These are phyloP conservation scores for Agrotis segetum DNA, from an alignment of 2,888 invertebrate genomes.

Conservation along the genomic window DNA sequence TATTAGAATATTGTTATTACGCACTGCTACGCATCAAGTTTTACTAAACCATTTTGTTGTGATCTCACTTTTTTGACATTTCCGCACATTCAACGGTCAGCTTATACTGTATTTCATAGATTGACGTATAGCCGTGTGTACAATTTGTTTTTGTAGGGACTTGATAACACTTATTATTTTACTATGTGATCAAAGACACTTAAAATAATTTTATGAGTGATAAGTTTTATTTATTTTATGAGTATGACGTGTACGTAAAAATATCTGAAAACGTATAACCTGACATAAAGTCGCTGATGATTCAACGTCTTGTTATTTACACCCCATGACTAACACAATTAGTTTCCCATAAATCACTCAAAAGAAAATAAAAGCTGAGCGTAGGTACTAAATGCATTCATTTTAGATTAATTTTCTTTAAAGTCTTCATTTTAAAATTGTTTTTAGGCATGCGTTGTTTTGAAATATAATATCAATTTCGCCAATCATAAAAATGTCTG, in stretches of 20 bases:
- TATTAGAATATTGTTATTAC: background rate
- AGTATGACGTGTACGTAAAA: background rate
- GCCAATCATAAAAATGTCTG: too few species aligned
- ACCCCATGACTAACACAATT: conserved; percentile 32
- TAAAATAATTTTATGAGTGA: background rate
- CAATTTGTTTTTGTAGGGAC: background rate
- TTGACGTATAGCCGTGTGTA: too few species aligned
- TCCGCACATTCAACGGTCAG: too few species aligned
- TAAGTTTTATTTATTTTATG: background rate
- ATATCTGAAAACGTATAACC: conserved; percentile 3
- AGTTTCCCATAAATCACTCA: conserved; percentile 18
- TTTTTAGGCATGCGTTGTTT: background rate
- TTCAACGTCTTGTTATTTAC: conserved; percentile 39
- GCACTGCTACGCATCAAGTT: too few species aligned
- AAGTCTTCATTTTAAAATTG: background rate
- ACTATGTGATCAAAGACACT: too few species aligned
- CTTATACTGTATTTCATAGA: too few species aligned
- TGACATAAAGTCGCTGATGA: conserved; percentile 14
- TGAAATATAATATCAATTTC: background rate
- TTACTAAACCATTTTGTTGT: too few species aligned
- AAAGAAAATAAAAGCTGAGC: conserved; percentile 15
- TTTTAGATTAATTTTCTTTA: background rate
- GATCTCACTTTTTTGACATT: too few species aligned
- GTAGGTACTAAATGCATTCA: background rate
- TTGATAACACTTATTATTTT: background rate